Evolutionary conservation across 2,797 vertebrate genomes (phyloP).

Genomic region (Spinus pinus): DNA sequence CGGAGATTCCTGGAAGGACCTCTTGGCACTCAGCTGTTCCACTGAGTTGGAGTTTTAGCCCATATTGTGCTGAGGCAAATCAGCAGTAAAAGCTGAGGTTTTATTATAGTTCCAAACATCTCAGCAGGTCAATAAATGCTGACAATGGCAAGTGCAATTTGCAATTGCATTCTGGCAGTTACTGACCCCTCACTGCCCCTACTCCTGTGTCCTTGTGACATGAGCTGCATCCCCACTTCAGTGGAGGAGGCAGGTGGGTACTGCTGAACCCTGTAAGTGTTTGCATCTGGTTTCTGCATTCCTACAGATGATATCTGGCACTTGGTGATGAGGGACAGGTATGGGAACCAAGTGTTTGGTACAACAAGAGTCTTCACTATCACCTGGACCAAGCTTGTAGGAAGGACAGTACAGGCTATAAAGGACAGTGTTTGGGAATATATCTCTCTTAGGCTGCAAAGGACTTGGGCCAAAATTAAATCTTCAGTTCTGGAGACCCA

Average conservation of each 20-base stretch:
- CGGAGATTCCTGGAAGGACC: neutral
- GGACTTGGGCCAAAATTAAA: neutral
- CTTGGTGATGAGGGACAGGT: neutral
- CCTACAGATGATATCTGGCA: neutral
- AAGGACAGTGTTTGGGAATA: neutral
- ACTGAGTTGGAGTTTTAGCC: neutral
- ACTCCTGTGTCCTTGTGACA: neutral
- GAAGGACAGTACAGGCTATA: neutral
- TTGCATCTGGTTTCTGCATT: neutral
- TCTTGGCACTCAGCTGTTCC: neutral
- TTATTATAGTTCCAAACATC: neutral
- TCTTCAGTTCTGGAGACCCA: neutral
- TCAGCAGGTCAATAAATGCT: conserved; percentile 2
- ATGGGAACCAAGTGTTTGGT: neutral
- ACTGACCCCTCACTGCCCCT: neutral
- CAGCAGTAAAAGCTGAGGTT: neutral
- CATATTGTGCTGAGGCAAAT: neutral
- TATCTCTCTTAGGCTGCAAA: neutral
- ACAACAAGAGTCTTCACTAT: neutral
- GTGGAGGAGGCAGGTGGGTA: neutral
- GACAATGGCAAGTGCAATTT: neutral
- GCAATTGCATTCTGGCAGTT: neutral
- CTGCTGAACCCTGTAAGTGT: neutral
- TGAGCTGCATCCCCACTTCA: neutral
- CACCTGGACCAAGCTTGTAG: neutral